Evolutionary conservation across 2,888 invertebrate genomes (phyloP).

Genomic region (Napeogenes sylphis): DNA sequence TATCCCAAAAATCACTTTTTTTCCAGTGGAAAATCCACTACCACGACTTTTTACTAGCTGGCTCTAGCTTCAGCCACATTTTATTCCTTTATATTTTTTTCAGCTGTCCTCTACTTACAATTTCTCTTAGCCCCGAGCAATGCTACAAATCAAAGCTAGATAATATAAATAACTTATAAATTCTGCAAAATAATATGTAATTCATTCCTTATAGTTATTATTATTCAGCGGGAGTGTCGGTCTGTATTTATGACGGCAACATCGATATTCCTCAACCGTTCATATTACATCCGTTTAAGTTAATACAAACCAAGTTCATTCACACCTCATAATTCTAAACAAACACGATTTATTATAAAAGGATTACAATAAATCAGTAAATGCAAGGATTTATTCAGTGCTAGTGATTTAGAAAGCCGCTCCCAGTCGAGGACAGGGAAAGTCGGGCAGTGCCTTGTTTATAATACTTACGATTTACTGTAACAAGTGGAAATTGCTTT

Average conservation of each 20-base stretch:
- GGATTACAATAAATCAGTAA: conserved; percentile 28
- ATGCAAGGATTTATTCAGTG: conserved; percentile 25
- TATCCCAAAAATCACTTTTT: too few species aligned
- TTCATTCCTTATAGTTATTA: not conserved
- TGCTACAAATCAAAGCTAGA: too few species aligned
- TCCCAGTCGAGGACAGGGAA: conserved; percentile 29
- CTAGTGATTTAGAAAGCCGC: conserved; percentile 23
- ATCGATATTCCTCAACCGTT: not conserved
- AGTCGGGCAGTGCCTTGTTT: conserved; percentile 23
- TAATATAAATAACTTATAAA: too few species aligned
- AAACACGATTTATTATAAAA: conserved; percentile 1
- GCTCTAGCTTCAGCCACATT: too few species aligned
- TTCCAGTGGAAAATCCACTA: too few species aligned
- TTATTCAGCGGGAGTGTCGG: not conserved
- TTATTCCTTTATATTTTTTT: too few species aligned
- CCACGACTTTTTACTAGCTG: too few species aligned
- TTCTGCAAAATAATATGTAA: too few species aligned
- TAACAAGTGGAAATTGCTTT: conserved; percentile 28
- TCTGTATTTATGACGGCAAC: not conserved
- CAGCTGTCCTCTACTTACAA: too few species aligned
- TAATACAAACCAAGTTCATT: not conserved
- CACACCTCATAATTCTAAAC: conserved; percentile 4
- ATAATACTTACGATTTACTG: conserved; percentile 21
- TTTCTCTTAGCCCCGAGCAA: too few species aligned
- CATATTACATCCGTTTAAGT: too few species aligned